Percentiles rank a stretch among this genome's conserved stretches.
These are phyloP conservation scores for Syrmaticus mikado DNA, from an alignment of 2,113 vertebrate species.

Conservation along the genomic window DNA sequence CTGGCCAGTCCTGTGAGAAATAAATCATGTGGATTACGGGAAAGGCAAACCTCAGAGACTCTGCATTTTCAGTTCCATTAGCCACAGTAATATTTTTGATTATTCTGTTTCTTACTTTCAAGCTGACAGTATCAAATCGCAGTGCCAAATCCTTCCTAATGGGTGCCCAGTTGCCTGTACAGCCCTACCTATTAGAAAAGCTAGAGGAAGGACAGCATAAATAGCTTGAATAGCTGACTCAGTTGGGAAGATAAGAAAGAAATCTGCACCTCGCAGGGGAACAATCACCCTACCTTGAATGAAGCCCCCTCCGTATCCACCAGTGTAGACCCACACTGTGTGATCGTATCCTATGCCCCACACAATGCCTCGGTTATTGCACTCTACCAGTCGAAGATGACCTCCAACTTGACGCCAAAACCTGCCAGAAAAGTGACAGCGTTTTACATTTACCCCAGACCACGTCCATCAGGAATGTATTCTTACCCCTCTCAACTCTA, in stretches of 20 bases:
- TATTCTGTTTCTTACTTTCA: background rate
- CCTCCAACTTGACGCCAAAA: constrained; percentile 97
- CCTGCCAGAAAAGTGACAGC: constrained; percentile 71
- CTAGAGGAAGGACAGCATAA: background rate
- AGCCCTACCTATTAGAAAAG: background rate
- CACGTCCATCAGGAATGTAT: background rate
- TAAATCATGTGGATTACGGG: background rate
- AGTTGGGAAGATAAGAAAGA: background rate
- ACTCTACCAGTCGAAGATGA: constrained; percentile 89
- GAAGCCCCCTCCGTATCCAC: constrained; percentile 91
- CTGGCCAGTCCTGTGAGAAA: constrained; percentile 82
- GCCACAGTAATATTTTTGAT: background rate
- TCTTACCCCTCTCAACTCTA: background rate
- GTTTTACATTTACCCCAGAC: background rate
- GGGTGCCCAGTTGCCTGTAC: background rate
- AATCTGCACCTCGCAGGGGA: rapidly evolving
- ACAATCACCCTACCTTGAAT: constrained; percentile 84
- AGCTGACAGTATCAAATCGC: background rate
- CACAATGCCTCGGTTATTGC: constrained; percentile 87
- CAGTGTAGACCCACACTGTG: constrained; percentile 91
- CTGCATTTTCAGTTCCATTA: background rate
- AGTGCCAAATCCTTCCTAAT: background rate
- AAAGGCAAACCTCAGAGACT: background rate
- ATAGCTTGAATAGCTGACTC: background rate
- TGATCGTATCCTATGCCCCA: constrained; percentile 95